phyloP scores from a whole-genome alignment of 2,888 invertebrate species.

The Phyto melanocephala region DNA sequence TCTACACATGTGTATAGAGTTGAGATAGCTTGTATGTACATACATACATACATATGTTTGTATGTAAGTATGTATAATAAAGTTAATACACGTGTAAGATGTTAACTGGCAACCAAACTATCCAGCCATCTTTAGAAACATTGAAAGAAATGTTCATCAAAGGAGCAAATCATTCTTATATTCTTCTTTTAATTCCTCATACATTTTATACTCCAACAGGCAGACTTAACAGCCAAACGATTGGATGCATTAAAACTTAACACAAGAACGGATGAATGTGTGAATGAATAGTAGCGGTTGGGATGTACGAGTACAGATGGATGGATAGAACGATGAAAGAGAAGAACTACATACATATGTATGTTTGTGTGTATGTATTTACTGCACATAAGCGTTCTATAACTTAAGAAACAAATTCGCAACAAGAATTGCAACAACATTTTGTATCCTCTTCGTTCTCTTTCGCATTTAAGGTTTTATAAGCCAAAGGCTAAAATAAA shows the following conservation, averaged over 20 bases:
- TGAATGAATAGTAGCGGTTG: constrained; percentile 31
- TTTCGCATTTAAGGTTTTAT: constrained; percentile 43
- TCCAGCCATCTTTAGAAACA: constrained; percentile 1
- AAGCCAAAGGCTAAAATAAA: constrained; percentile 74
- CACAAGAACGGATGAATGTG: constrained; percentile 36
- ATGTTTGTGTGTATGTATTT: neutral
- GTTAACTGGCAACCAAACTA: neutral
- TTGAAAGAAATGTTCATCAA: constrained; percentile 21
- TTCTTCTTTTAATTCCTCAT: constrained; percentile 12
- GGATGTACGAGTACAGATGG: neutral
- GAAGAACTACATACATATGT: neutral
- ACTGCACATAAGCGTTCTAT: neutral
- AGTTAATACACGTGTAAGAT: neutral
- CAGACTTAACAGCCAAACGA: constrained; percentile 29
- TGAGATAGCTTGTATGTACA: neutral
- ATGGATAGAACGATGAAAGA: constrained; percentile 1
- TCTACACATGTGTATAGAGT: too few species aligned
- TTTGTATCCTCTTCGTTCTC: constrained; percentile 46
- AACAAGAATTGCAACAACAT: constrained; percentile 20
- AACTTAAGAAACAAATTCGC: constrained; percentile 14
- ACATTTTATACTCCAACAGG: constrained; percentile 23
- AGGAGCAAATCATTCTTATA: constrained; percentile 4
- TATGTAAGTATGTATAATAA: neutral
- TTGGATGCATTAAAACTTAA: constrained; percentile 35
- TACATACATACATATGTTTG: too few species aligned